Evolutionary conservation across 2,797 vertebrate genomes (phyloP), one percentile per base, ranked within the genome.

Genomic region (Leptoclinus maculatus): DNA sequence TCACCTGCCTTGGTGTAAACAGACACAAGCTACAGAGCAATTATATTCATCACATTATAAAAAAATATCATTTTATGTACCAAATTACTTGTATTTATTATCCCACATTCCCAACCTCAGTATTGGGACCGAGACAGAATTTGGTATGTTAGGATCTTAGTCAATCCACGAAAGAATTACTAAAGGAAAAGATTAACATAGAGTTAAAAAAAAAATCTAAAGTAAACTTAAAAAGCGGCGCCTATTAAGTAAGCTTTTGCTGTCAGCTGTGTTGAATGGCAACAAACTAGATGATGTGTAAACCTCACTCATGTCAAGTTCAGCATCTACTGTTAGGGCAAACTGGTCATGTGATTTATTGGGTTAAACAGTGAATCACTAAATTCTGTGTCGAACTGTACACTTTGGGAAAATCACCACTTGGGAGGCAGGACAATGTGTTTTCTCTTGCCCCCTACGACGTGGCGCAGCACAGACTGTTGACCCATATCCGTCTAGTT

Each of bases 381-480:
- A 47, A 56, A 76, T 71, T 78, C 49, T 79, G 53, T 75, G 47
- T 66, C 27, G 64, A 79, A 59, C 74, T 78, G 57, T 57, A 79
- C 51, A 75, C 21, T 32, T 21, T 34, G 36, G 53, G 51, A 74
- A 74, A 59, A 77, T 27, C 12, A 19, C 62, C 27, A 69, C 27
- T 43, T 16, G 39, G 23, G 47, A 65, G 57, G 49, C 66, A 59
- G 71, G 39, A 58, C 39, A 68, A 53, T 53, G 27, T 47, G 69
- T 79, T 87, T 83, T 76, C 62, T 76, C 32, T 67, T 38, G 60
- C 58, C 56, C 59, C 47, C 63, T 43, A 51, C 13, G 9, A 74
- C n/a, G 49, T 27, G 70, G 34, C 2, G 16, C 41, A 60, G 60
- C 63, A 70, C 54, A 47, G 12, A 84, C 60, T 73, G 36, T 47